A percentile compares a stretch with the other conserved stretches of the same genome.
phyloP scores from a whole-genome alignment of 2,888 invertebrate species.

The Flexamia atlantica region DNA sequence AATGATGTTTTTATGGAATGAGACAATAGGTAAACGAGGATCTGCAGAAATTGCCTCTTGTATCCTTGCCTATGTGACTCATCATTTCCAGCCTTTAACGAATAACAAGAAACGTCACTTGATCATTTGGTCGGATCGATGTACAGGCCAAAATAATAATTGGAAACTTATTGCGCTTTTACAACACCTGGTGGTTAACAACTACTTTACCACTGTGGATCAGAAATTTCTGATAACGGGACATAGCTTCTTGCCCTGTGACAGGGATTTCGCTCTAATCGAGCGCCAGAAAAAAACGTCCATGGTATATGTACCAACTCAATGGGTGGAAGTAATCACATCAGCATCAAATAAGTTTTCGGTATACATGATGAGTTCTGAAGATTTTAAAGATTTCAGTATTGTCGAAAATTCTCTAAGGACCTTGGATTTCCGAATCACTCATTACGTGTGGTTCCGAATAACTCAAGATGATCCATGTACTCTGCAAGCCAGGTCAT shows the following conservation, averaged over 20 bases:
- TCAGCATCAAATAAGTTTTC: conserved; percentile 49
- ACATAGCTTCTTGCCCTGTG: conserved; percentile 68
- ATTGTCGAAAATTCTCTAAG: no score
- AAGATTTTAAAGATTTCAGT: no score
- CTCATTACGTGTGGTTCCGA: no score
- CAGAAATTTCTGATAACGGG: conserved; percentile 69
- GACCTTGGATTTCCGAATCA: no score
- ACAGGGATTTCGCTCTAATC: conserved; percentile 66
- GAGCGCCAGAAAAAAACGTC: conserved; percentile 63
- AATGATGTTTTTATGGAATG: conserved; percentile 65
- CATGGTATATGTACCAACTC: conserved; percentile 65
- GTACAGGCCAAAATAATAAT: conserved; percentile 70
- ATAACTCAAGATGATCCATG: no score
- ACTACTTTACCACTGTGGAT: conserved; percentile 68
- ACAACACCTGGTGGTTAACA: conserved; percentile 57
- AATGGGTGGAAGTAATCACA: conserved; percentile 67
- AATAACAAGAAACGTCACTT: conserved; percentile 32
- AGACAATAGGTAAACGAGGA: conserved; percentile 63
- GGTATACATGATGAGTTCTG: conserved; percentile 14
- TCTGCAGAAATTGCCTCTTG: conserved; percentile 64
- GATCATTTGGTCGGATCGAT: conserved; percentile 67
- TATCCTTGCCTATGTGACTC: conserved; percentile 60
- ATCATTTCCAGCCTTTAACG: conserved; percentile 13
- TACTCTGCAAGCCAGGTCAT: no score
- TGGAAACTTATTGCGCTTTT: conserved; percentile 64